Conservation (phyloP, 92 coral and sea anemone genomes). For the Epizoanthus ramosus region DNA sequence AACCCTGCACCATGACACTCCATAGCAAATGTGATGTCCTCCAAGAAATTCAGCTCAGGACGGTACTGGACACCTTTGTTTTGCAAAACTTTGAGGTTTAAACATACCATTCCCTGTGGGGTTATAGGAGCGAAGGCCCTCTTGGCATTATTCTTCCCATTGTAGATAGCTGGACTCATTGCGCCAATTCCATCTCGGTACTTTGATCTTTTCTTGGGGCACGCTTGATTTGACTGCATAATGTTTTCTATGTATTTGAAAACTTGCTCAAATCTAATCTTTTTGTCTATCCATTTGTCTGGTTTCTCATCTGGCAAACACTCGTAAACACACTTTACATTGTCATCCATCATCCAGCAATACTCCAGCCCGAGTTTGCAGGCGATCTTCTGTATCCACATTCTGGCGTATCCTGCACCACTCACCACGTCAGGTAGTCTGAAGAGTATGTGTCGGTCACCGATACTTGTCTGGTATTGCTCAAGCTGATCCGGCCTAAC, state of each 20-base stretch:
- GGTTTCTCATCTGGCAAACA: slow-evolving; percentile 12
- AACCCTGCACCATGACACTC: slow-evolving; percentile 47
- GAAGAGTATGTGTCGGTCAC: slow-evolving; percentile 31
- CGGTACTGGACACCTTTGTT: slow-evolving; percentile 40
- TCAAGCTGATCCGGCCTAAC: slow-evolving; percentile 51
- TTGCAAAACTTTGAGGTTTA: slow-evolving; percentile 32
- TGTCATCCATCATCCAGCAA: slow-evolving; percentile 67
- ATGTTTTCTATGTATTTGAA: slow-evolving; percentile 42
- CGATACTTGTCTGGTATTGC: slow-evolving; percentile 29
- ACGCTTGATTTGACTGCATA: not conserved
- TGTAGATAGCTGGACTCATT: slow-evolving; percentile 49
- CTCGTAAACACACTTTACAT: slow-evolving; percentile 50
- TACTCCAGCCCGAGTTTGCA: slow-evolving; percentile 33
- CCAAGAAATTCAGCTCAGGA: slow-evolving; percentile 41
- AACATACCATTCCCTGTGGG: slow-evolving; percentile 44
- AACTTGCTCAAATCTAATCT: slow-evolving; percentile 6
- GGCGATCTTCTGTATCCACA: slow-evolving; percentile 65
- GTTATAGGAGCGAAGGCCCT: slow-evolving; percentile 29
- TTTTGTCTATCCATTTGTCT: not conserved
- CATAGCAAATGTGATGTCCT: slow-evolving; percentile 55
- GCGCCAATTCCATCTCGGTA: slow-evolving; percentile 35
- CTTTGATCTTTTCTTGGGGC: too few species aligned
- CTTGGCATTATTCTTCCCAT: not conserved
- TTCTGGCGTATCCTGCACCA: slow-evolving; percentile 50
- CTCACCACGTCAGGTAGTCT: slow-evolving; percentile 47